Percentiles rank a stretch among this genome's conserved stretches.
Conservation (phyloP, 2,113 vertebrate species). For the Verasper variegatus region DNA sequence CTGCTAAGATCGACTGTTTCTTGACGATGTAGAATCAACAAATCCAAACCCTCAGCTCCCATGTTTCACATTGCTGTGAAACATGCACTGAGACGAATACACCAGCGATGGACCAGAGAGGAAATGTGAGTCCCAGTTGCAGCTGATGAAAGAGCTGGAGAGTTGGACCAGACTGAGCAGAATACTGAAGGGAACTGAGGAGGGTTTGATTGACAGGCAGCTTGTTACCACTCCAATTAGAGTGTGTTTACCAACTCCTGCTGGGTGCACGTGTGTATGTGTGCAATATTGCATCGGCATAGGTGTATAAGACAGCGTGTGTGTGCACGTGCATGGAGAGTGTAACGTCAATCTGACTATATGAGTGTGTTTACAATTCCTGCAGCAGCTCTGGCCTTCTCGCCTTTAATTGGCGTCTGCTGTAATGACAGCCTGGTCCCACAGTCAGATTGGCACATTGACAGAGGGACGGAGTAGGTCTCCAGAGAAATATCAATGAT, state of each 20-base stretch:
- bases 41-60: not conserved
- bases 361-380: slow-evolving; percentile 28
- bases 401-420: slow-evolving; percentile 27
- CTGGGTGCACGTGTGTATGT: slow-evolving; percentile 3
- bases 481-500: slow-evolving; percentile 7
- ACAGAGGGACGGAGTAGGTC: slow-evolving; percentile 7
- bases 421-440: slow-evolving; percentile 26
- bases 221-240: slow-evolving; percentile 59
- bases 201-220: slow-evolving; percentile 58
- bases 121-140: slow-evolving; percentile 1
- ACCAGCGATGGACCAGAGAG: not conserved
- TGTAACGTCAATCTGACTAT: not conserved
- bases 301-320: slow-evolving; percentile 20
- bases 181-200: slow-evolving; percentile 11
- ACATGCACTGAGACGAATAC: slow-evolving; percentile 3
- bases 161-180: slow-evolving; percentile 33
- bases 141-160: slow-evolving; percentile 48
- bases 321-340: not conserved
- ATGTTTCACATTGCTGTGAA: not conserved
- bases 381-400: slow-evolving; percentile 17
- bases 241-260: slow-evolving; percentile 51
- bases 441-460: slow-evolving; percentile 19
- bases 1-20: not conserved
- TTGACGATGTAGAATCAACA: not conserved
- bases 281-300: not conserved